Percentiles rank a stretch among this genome's conserved stretches.
These are phyloP conservation scores for Xiphophorus birchmanni DNA, from an alignment of 2,797 vertebrate genomes.

Conservation along the genomic window DNA sequence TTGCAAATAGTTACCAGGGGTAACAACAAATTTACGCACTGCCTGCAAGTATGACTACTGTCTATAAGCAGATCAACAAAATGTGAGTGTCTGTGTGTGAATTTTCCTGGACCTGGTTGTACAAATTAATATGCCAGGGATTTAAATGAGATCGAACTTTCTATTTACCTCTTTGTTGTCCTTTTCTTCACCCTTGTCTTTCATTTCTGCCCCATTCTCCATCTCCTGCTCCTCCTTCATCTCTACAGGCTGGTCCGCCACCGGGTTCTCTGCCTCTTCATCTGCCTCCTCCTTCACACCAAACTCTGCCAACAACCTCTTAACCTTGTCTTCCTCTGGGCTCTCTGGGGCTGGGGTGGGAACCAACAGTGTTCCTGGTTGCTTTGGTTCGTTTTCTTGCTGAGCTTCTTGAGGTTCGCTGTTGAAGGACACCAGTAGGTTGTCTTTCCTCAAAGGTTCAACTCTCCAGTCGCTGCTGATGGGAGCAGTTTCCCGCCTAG, in stretches of 20 bases:
- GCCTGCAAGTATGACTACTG: background rate
- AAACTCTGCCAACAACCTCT: constrained; percentile 2
- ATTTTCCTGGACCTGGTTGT: background rate
- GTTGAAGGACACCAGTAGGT: constrained; percentile 9
- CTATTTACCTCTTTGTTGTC: constrained; percentile 57
- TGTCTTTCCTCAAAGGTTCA: constrained; percentile 2
- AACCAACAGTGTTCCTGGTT: constrained; percentile 10
- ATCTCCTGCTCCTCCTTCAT: background rate
- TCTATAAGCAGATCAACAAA: background rate
- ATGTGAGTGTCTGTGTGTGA: background rate
- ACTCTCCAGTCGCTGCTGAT: background rate
- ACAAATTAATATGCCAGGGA: background rate
- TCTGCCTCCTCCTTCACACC: background rate
- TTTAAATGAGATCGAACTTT: background rate
- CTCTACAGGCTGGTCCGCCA: constrained; percentile 3
- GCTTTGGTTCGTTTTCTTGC: background rate
- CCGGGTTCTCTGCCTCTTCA: background rate
- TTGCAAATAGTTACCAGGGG: background rate
- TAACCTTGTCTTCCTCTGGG: constrained; percentile 8
- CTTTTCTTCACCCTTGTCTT: constrained; percentile 16
- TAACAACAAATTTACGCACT: background rate
- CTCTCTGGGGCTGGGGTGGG: background rate
- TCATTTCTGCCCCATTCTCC: background rate
- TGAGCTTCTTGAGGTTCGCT: background rate
- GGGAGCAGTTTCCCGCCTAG: constrained; percentile 17